These are phyloP conservation scores for Anthoscopus minutus DNA, from an alignment of 2,113 vertebrate genomes.

Conservation along the genomic window DNA sequence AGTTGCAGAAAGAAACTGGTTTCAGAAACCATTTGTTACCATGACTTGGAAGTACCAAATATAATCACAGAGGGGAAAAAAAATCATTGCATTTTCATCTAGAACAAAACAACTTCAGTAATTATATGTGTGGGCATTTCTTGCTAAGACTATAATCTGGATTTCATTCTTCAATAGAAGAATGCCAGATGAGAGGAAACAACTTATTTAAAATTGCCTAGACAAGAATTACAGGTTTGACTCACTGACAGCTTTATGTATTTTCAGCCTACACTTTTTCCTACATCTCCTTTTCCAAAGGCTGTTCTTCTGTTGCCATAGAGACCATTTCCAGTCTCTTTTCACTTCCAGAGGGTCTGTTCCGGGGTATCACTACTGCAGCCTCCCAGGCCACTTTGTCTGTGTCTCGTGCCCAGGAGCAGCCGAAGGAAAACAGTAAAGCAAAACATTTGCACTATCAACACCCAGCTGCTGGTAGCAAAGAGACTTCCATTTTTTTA, in stretches of 20 bases:
- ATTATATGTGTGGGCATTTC: background rate
- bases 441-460: background rate
- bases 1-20: background rate
- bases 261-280: constrained; percentile 7
- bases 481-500: background rate
- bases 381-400: background rate
- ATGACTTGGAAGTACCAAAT: background rate
- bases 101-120: background rate
- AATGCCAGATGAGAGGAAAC: constrained; percentile 29
- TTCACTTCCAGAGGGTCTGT: background rate
- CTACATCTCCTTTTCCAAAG: background rate
- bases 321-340: constrained; percentile 9
- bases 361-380: background rate
- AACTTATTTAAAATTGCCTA: constrained; percentile 25
- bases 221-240: constrained; percentile 9
- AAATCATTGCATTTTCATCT: background rate
- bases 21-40: background rate
- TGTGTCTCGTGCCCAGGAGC: background rate
- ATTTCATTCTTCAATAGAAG: background rate
- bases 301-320: constrained; percentile 48
- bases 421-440: background rate
- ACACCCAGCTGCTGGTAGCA: background rate
- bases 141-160: background rate
- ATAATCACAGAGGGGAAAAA: background rate
- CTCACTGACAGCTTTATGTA: background rate